These are phyloP conservation scores for Adineta ricciae DNA, from an alignment of 2,888 invertebrate genomes.

Conservation along the genomic window DNA sequence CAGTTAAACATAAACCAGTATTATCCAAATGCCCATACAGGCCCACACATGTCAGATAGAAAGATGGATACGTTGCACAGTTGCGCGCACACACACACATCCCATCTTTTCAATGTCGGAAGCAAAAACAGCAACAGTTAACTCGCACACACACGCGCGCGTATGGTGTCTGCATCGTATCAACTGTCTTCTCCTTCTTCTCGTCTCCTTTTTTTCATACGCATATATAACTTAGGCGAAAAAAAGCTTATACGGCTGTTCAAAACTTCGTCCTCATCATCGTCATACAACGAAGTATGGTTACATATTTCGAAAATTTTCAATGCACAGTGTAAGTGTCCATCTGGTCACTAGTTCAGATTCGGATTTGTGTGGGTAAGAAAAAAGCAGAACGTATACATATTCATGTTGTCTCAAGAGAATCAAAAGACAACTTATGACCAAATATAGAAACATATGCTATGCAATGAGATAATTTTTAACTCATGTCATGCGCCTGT, in stretches of 20 bases:
- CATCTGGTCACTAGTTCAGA: neutral
- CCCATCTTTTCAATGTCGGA: conserved; percentile 13
- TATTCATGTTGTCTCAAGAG: neutral
- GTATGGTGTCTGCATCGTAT: conserved; percentile 15
- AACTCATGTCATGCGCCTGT: conserved; percentile 13
- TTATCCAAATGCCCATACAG: neutral
- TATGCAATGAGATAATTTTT: conserved; percentile 1
- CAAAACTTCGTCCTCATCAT: neutral
- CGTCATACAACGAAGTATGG: neutral
- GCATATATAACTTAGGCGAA: neutral
- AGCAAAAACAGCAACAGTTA: conserved; percentile 15
- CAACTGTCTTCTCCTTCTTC: neutral
- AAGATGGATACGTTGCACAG: conserved; percentile 7
- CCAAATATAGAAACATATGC: conserved; percentile 13
- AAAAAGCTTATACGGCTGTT: neutral
- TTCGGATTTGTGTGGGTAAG: neutral
- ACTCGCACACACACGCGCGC: conserved; percentile 3
- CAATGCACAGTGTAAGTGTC: neutral
- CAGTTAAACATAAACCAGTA: neutral
- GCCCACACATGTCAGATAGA: conserved; percentile 7
- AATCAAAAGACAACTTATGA: neutral
- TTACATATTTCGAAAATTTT: neutral
- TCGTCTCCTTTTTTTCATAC: conserved; percentile 7
- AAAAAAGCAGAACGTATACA: neutral
- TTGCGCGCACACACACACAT: conserved; percentile 1